Conservation (phyloP, 2,797 vertebrate genomes). For the Macrochelys suwanniensis region DNA sequence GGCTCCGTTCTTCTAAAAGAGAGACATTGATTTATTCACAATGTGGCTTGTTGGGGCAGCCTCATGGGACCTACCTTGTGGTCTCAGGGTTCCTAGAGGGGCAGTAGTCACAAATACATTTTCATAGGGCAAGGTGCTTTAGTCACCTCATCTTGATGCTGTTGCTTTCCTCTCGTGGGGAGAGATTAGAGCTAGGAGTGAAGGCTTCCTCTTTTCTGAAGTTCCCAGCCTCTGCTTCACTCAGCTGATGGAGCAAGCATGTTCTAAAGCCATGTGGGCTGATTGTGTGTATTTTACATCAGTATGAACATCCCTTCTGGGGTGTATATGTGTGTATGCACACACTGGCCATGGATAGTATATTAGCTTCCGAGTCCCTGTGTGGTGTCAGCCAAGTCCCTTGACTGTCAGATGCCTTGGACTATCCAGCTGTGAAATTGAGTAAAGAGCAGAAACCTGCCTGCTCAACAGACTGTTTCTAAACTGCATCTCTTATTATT, state of each 20-base stretch:
- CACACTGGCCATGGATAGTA: not conserved
- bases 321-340: not conserved
- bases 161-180: not conserved
- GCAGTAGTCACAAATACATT: not conserved
- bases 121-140: not conserved
- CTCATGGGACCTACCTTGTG: not conserved
- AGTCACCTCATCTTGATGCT: not conserved
- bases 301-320: not conserved
- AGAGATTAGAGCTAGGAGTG: too few relatives aligned
- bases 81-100: not conserved
- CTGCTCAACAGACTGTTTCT: not conserved
- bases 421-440: accelerated
- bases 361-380: not conserved
- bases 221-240: not conserved
- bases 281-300: not conserved
- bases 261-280: not conserved
- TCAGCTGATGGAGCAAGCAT: not conserved
- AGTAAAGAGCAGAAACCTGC: not conserved
- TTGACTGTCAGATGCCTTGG: accelerated
- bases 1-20: not conserved
- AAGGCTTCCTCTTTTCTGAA: accelerated
- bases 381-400: not conserved
- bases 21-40: not conserved
- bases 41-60: not conserved
- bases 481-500: not conserved